Percentiles rank a stretch among this genome's conserved stretches.
These are phyloP conservation scores for Diadophis punctatus DNA, from an alignment of 2,113 vertebrate species.

Conservation along the genomic window DNA sequence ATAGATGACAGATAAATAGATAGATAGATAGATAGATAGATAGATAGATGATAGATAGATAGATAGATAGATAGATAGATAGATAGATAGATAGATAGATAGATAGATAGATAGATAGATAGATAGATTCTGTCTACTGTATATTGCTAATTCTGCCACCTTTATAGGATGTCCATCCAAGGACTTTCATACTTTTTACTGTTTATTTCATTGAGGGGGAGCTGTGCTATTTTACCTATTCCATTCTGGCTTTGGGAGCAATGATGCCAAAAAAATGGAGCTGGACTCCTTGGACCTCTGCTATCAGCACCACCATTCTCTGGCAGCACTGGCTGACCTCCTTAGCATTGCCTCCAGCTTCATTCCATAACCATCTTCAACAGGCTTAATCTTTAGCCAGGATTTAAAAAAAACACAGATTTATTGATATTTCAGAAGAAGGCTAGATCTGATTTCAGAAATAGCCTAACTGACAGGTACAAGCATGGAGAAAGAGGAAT, in stretches of 20 bases:
- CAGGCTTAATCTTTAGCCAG: neutral
- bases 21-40: too few species aligned
- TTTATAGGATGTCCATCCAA: neutral
- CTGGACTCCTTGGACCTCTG: neutral
- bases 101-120: neutral
- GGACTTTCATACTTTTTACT: too few species aligned
- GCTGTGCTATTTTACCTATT: too few species aligned
- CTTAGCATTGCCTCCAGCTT: neutral
- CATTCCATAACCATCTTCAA: neutral
- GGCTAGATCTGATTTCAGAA: neutral
- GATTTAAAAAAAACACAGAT: neutral
- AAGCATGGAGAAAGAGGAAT: neutral
- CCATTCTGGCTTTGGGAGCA: too few species aligned
- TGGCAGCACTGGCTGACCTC: neutral
- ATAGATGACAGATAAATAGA: too few species aligned
- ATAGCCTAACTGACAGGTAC: neutral
- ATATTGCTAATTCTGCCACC: neutral
- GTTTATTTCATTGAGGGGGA: too few species aligned
- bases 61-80: too few species aligned
- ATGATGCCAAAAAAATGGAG: too few species aligned
- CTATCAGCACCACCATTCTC: neutral
- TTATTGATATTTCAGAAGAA: neutral
- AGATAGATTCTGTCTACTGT: neutral
- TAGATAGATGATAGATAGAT: too few species aligned
- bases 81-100: neutral